Conservation (phyloP, 1,140 invertebrate species). For the Onthophagus taurus region DNA sequence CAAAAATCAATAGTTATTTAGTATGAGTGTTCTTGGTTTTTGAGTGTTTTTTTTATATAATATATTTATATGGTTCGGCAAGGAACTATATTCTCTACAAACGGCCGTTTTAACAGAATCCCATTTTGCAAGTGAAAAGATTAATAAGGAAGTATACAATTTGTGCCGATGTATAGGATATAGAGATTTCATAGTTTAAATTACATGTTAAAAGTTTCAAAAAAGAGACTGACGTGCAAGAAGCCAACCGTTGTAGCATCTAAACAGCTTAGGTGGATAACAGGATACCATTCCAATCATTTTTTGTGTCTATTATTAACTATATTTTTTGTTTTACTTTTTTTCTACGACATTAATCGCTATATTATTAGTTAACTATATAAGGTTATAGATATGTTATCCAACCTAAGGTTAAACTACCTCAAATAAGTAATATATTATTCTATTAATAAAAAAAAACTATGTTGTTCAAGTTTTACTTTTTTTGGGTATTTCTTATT, state of each 20-base stretch:
- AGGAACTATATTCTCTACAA: no score
- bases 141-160: neutral
- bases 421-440: conserved; percentile 40
- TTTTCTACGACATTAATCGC: no score
- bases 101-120: no score
- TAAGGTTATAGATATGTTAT: conserved; percentile 21
- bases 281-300: conserved; percentile 11
- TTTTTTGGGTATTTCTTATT: conserved; percentile 31
- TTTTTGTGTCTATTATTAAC: no score
- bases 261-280: conserved; percentile 35
- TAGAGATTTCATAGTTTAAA: conserved; percentile 30
- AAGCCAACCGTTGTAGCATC: conserved; percentile 34
- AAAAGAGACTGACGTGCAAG: conserved; percentile 36
- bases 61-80: no score
- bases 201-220: conserved; percentile 33
- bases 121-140: neutral
- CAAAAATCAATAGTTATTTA: no score
- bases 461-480: conserved; percentile 38
- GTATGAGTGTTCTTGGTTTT: no score
- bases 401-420: conserved; percentile 39
- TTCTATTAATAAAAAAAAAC: conserved; percentile 36
- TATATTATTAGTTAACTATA: conserved; percentile 11
- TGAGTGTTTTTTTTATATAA: no score
- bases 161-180: no score
- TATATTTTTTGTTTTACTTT: no score